Evolutionary conservation across 2,888 invertebrate species (phyloP), one percentile per base, ranked within the genome.

Genomic region (Nipponacmea schrenckii): DNA sequence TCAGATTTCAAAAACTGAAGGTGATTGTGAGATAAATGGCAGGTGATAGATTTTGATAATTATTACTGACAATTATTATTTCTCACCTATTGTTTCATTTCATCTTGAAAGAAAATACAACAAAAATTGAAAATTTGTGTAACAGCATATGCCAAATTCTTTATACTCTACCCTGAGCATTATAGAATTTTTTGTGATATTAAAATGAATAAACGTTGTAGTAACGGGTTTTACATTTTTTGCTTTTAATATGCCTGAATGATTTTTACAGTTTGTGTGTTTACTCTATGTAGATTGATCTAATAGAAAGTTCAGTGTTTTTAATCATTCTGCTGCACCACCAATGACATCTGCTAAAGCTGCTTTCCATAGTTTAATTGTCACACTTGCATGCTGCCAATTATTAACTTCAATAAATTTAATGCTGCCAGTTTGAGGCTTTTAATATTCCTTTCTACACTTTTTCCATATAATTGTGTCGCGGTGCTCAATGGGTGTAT

Each of bases 281-380:
- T 56, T 56, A 24, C 24, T 24, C 56, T 24, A 56, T 56, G 24
- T 56, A 56, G 56, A 56, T 56, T 56, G 56, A 24, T 56, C 39
- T 39, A 24, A 56, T 56, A 24, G 56, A 56, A 56, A 56, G 56
- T 56, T 20, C 20, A 56, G 20, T 56, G 56, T 56, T 24, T 56
- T 24, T 39, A 39, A 39, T 39, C 24, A 24, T 20, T 24, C 24
- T 24, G 24, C 56, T 56, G 56, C 24, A 56, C 56, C 24, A 56
- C 56, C 56, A 56, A 56, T 56, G 56, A 56, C 56, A 56, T 56
- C 56, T 56, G 56, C 56, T 56, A 56, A 56, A 56, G 56, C 56
- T 56, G 56, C 20, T 24, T 56, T 20, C 24, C 56, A 24, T 39
- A 24, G 56, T 24, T 56, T 56, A 12, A 24, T 56, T 56, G 56